Percentiles rank a stretch among this genome's conserved stretches.
phyloP scores from a whole-genome alignment of 2,888 invertebrate genomes.

The Synergus laeviventris region DNA sequence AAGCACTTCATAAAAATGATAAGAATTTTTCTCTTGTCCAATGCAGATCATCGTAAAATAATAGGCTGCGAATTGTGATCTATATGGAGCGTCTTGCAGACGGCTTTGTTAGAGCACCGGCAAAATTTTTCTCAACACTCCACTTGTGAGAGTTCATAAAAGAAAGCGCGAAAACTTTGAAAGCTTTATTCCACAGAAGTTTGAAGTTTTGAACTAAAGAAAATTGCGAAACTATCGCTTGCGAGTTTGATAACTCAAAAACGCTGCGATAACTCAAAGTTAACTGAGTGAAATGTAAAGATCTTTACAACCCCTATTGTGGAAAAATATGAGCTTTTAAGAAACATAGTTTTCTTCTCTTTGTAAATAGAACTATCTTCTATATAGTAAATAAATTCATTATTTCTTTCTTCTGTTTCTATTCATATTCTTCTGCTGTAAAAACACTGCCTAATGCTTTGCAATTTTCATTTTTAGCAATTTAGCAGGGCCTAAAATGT shows the following conservation, averaged over 20 bases:
- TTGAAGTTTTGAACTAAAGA: slow-evolving; percentile 16
- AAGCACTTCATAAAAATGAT: background rate
- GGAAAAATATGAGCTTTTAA: background rate
- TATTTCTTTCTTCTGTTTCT: too few species aligned
- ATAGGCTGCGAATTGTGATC: background rate
- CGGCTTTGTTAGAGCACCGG: background rate
- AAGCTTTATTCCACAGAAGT: slow-evolving; percentile 2
- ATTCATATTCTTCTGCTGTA: too few species aligned
- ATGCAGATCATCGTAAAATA: background rate
- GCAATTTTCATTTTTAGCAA: too few species aligned
- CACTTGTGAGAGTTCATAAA: background rate
- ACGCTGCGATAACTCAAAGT: slow-evolving; percentile 14
- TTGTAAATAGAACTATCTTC: too few species aligned
- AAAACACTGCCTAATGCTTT: too few species aligned
- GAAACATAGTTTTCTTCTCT: background rate
- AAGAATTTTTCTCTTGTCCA: background rate
- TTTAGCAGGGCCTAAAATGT: too few species aligned
- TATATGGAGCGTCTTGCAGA: slow-evolving; percentile 1
- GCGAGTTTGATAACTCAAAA: slow-evolving; percentile 20
- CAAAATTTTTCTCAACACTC: slow-evolving; percentile 10
- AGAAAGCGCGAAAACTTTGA: slow-evolving; percentile 27
- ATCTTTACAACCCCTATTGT: background rate
- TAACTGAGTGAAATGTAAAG: slow-evolving; percentile 17
- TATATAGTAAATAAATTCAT: too few species aligned
- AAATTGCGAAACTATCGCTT: slow-evolving; percentile 26